phyloP scores from a whole-genome alignment of 2,797 vertebrate genomes.

The Myiotriccus ornatus region DNA sequence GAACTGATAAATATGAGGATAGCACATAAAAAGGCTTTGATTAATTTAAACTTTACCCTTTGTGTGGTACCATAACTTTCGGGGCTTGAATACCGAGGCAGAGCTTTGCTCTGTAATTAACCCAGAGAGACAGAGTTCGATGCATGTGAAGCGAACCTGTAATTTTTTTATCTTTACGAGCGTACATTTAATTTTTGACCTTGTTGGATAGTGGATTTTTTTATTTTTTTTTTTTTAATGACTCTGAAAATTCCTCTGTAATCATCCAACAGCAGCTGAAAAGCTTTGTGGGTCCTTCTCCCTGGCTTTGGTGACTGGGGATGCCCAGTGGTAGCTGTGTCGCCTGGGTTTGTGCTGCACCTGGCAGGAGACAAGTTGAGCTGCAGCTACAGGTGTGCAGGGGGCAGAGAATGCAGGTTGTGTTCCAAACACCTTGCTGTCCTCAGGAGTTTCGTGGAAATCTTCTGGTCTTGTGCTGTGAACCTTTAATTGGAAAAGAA shows the following conservation, averaged over 20 bases:
- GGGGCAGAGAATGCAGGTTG: constrained; percentile 29
- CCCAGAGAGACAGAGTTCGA: background rate
- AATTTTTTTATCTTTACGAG: background rate
- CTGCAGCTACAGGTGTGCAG: constrained; percentile 27
- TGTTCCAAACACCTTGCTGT: constrained; percentile 31
- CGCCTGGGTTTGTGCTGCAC: constrained; percentile 59
- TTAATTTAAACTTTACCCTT: background rate
- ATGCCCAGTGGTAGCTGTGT: background rate
- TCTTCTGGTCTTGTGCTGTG: background rate
- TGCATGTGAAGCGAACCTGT: background rate
- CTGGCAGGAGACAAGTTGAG: constrained; percentile 60
- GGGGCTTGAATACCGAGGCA: background rate
- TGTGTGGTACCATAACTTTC: background rate
- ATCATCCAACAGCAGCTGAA: background rate
- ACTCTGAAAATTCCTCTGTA: background rate
- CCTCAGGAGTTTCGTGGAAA: background rate
- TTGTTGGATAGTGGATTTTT: background rate
- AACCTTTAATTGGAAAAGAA: background rate
- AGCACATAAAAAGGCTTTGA: background rate
- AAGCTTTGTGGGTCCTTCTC: background rate
- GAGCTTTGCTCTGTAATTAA: constrained; percentile 16
- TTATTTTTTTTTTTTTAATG: background rate
- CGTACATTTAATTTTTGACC: background rate
- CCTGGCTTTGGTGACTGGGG: background rate
- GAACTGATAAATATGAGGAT: background rate